These are phyloP conservation scores for Carlito syrichta DNA, from an alignment of 2,113 vertebrate species.

Conservation along the genomic window DNA sequence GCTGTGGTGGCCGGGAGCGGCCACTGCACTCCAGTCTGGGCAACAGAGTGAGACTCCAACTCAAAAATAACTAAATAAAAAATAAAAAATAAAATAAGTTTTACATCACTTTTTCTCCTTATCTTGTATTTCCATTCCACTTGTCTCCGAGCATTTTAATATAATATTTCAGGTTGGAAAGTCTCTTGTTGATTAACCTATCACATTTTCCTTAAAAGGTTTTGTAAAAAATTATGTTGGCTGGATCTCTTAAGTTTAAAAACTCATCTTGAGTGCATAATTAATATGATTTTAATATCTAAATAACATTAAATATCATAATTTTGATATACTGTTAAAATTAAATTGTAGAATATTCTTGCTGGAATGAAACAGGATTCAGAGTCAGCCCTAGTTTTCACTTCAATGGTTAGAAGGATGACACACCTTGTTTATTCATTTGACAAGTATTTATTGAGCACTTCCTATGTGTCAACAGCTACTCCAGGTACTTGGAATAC, in stretches of 20 bases:
- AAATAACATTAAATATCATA: neutral
- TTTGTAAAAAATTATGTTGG: neutral
- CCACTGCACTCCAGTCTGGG: too few relatives aligned
- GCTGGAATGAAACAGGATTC: neutral
- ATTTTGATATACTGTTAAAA: constrained; percentile 29
- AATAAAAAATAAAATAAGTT: too few relatives aligned
- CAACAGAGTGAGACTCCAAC: too few relatives aligned
- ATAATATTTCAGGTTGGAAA: constrained; percentile 22
- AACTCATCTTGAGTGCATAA: neutral
- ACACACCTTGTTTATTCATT: neutral
- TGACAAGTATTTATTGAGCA: neutral
- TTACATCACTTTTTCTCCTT: neutral
- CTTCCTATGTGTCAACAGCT: neutral
- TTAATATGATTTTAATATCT: neutral
- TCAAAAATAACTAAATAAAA: too few relatives aligned
- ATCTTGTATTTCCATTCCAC: constrained; percentile 41
- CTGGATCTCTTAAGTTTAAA: constrained; percentile 16
- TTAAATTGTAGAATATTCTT: neutral
- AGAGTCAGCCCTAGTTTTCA: constrained; percentile 20
- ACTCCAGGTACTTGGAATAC: neutral
- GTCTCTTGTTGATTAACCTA: constrained; percentile 41
- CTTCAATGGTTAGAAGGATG: neutral
- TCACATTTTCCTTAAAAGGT: constrained; percentile 19
- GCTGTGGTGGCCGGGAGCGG: too few relatives aligned
- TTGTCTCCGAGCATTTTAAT: constrained; percentile 26